Evolutionary conservation across 2,888 invertebrate species (phyloP).

Genomic region (Laspeyria flexula): DNA sequence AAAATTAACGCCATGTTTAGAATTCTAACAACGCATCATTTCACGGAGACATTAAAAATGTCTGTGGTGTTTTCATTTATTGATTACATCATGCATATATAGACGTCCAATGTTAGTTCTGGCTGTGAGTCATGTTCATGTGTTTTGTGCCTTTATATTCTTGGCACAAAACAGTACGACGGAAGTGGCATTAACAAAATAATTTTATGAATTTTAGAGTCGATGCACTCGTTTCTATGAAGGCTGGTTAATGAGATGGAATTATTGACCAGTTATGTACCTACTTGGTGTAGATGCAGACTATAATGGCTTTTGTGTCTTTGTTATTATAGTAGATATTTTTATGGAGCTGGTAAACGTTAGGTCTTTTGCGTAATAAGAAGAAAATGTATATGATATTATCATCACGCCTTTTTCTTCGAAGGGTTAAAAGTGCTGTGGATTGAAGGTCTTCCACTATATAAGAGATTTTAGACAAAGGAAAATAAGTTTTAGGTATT

Average conservation of each 20-base stretch:
- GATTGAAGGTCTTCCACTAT: too few relatives aligned
- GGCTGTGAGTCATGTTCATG: conserved; percentile 56
- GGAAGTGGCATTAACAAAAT: conserved; percentile 59
- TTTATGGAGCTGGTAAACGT: too few relatives aligned
- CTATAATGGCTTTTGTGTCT: too few relatives aligned
- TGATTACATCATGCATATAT: conserved; percentile 54
- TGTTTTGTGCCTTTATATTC: conserved; percentile 52
- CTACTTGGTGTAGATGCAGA: too few relatives aligned
- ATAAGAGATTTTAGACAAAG: too few relatives aligned
- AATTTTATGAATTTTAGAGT: conserved; percentile 48
- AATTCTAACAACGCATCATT: too few relatives aligned
- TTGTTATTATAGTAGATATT: too few relatives aligned
- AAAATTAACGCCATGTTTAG: not conserved
- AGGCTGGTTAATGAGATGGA: conserved; percentile 10
- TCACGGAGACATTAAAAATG: conserved; percentile 15
- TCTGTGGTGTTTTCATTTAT: conserved; percentile 32
- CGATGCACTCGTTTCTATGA: conserved; percentile 49
- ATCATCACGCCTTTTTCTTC: too few relatives aligned
- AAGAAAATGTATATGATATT: too few relatives aligned
- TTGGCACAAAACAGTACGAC: conserved; percentile 58
- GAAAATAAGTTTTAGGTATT: too few relatives aligned
- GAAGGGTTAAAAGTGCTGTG: too few relatives aligned
- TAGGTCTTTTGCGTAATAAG: too few relatives aligned
- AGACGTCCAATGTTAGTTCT: conserved; percentile 38
- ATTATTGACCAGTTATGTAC: not conserved